Evolutionary conservation across 2,113 vertebrate genomes (phyloP).

Genomic region (Vidua chalybeata): DNA sequence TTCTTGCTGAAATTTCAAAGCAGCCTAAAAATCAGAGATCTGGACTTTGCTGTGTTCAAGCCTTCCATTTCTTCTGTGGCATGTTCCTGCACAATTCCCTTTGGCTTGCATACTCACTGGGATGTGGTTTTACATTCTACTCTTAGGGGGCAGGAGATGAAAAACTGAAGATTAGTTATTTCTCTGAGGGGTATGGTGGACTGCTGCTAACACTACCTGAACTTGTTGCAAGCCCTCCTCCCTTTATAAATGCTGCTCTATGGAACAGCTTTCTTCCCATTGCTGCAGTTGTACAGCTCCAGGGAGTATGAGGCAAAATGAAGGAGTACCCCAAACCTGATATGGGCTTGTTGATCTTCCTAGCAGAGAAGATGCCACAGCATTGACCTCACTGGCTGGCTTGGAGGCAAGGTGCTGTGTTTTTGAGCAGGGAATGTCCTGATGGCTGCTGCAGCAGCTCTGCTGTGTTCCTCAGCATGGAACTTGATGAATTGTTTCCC

Average conservation of each 20-base stretch:
- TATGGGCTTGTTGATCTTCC: neutral
- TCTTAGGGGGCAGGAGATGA: neutral
- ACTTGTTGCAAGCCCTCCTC: neutral
- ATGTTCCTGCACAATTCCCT: neutral
- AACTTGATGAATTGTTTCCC: constrained; percentile 15
- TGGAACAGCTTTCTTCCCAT: neutral
- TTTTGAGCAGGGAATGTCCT: neutral
- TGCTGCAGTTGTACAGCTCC: neutral
- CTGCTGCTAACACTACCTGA: neutral
- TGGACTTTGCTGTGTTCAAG: neutral
- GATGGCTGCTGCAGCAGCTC: neutral
- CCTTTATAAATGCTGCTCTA: neutral
- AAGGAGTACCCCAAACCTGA: neutral
- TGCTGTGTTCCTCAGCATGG: neutral
- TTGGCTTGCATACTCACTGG: neutral
- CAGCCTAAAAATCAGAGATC: neutral
- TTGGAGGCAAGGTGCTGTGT: neutral
- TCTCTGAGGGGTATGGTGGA: neutral
- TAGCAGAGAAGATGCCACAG: neutral
- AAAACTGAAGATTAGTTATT: neutral
- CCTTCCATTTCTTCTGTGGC: neutral
- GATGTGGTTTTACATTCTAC: neutral
- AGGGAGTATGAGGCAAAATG: neutral
- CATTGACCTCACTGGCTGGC: neutral
- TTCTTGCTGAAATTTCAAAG: neutral